Conservation (phyloP, 2,113 vertebrate genomes). For the Megaptera novaeangliae region DNA sequence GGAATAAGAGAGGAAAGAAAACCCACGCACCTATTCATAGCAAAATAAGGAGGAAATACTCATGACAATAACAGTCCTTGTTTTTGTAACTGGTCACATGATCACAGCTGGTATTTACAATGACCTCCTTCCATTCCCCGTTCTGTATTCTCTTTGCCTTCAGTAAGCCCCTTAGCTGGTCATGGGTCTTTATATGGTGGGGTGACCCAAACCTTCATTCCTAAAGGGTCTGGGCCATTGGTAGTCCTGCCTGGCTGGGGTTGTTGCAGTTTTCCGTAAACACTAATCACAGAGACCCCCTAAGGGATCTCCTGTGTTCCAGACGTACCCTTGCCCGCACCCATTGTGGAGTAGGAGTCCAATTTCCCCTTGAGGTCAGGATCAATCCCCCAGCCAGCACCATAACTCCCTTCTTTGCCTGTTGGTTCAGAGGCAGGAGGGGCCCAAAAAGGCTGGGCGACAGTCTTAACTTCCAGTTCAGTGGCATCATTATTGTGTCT, state of each 20-base stretch:
- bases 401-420: not conserved
- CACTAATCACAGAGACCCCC: not conserved
- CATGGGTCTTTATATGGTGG: not conserved
- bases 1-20: not conserved
- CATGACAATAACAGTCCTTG: too few relatives aligned
- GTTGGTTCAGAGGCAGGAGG: not conserved
- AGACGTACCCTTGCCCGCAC: not conserved
- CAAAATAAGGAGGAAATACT: not conserved
- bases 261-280: not conserved
- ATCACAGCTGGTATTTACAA: not conserved
- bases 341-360: not conserved
- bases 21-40: not conserved
- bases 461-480: not conserved
- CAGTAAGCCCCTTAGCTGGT: not conserved
- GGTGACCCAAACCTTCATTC: not conserved
- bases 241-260: not conserved
- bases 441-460: not conserved
- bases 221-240: not conserved
- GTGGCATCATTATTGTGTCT: not conserved
- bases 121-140: not conserved
- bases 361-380: not conserved
- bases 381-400: not conserved
- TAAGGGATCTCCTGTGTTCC: not conserved
- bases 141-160: not conserved
- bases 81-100: not conserved